Evolutionary conservation across 1,140 invertebrate species (phyloP).

Genomic region (Carcinoscorpius rotundicauda): DNA sequence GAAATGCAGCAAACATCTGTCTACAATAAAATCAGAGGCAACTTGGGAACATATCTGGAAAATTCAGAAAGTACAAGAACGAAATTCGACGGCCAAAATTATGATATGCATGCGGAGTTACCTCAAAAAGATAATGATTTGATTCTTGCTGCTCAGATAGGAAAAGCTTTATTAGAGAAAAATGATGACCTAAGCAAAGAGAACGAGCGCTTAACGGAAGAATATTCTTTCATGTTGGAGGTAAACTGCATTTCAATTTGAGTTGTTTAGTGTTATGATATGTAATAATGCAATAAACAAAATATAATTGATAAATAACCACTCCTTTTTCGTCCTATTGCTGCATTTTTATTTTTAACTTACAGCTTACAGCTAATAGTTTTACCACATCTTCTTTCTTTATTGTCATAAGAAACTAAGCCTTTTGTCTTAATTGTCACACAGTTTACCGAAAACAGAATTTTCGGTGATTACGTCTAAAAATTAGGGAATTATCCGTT

Average conservation of each 20-base stretch:
- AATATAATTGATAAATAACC: too few relatives aligned
- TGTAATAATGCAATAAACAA: too few relatives aligned
- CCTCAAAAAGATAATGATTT: conserved; percentile 87
- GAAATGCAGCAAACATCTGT: conserved; percentile 18
- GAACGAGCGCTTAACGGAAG: conserved; percentile 69
- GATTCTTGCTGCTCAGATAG: conserved; percentile 81
- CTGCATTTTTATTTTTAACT: too few relatives aligned
- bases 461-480: too few relatives aligned
- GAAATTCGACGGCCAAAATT: conserved; percentile 32
- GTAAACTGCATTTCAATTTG: conserved; percentile 39
- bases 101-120: conserved; percentile 65
- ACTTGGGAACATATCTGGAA: conserved; percentile 43
- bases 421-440: too few relatives aligned
- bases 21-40: conserved; percentile 20
- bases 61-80: conserved; percentile 38
- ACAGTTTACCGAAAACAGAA: too few relatives aligned
- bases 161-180: conserved; percentile 84
- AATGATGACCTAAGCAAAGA: conserved; percentile 82
- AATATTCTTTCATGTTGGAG: conserved; percentile 85
- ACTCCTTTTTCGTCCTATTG: too few relatives aligned
- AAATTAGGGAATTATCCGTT: too few relatives aligned
- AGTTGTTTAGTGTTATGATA: too few relatives aligned
- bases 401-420: too few relatives aligned
- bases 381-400: too few relatives aligned
- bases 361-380: too few relatives aligned